Percentiles rank a stretch among this genome's conserved stretches.
These are phyloP conservation scores for Tragelaphus buxtoni DNA, from an alignment of 2,113 vertebrate species.

Conservation along the genomic window DNA sequence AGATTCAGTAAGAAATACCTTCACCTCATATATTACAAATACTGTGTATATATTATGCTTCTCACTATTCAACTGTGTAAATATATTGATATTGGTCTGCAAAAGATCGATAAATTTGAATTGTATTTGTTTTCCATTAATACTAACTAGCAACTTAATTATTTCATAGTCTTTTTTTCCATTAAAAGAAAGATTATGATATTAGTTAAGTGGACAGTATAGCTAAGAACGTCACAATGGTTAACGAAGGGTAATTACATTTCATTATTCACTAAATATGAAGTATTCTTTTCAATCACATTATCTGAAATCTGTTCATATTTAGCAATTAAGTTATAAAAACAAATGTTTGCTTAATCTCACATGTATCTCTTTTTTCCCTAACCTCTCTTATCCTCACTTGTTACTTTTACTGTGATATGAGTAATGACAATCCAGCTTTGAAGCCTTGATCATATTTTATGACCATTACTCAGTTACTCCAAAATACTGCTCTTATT, in stretches of 20 bases:
- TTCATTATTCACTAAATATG: not conserved
- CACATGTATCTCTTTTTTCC: not conserved
- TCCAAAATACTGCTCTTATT: not conserved
- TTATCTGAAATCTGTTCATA: not conserved
- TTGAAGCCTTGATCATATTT: not conserved
- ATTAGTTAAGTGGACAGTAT: not conserved
- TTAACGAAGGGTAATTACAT: not conserved
- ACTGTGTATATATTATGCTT: not conserved
- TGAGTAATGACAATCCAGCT: not conserved
- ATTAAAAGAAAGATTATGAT: not conserved
- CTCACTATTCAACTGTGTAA: not conserved
- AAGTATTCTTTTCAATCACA: not conserved
- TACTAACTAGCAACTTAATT: not conserved
- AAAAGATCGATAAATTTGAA: constrained; percentile 14
- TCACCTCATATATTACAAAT: not conserved
- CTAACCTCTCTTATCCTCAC: not conserved
- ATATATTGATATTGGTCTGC: not conserved
- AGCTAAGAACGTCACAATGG: not conserved
- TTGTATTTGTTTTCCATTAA: not conserved
- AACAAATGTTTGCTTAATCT: not conserved
- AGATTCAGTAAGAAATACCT: too few relatives aligned
- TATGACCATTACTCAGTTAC: not conserved
- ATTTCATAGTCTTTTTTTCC: not conserved
- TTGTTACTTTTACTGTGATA: not conserved
- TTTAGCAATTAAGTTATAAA: not conserved